phyloP scores from a whole-genome alignment of 2,888 invertebrate genomes.

The Heterodera filipjevi region DNA sequence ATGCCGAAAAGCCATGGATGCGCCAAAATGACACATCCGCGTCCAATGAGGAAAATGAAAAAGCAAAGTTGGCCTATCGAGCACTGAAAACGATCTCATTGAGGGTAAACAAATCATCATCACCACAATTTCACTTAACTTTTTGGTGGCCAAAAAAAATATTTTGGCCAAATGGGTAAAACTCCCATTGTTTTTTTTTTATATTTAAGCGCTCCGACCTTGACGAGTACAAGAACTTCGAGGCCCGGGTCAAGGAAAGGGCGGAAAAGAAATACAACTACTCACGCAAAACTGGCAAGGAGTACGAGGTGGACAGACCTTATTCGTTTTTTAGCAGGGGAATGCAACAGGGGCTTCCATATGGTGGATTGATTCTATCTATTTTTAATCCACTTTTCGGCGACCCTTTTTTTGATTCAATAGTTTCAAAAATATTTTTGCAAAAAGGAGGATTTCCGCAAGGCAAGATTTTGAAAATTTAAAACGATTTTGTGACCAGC shows the following conservation, averaged over 20 bases:
- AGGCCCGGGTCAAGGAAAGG: conserved; percentile 72
- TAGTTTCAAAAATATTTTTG: too few species aligned
- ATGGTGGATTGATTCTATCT: too few species aligned
- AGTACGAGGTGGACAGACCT: conserved; percentile 61
- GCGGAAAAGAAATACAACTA: conserved; percentile 63
- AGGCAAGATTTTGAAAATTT: too few species aligned
- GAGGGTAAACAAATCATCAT: conserved; percentile 67
- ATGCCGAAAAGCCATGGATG: conserved; percentile 79
- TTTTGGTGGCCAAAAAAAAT: background rate
- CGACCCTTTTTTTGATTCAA: too few species aligned
- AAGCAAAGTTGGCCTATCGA: conserved; percentile 82
- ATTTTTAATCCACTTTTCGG: too few species aligned
- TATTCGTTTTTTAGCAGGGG: background rate
- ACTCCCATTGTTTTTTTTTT: too few species aligned
- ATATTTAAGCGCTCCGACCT: conserved; percentile 67
- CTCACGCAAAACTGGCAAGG: conserved; percentile 57
- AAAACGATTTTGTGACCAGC: too few species aligned
- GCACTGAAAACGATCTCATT: conserved; percentile 86
- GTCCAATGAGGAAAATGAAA: conserved; percentile 74
- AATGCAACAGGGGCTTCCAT: too few species aligned
- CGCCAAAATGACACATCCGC: conserved; percentile 76
- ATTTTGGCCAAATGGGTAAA: too few species aligned
- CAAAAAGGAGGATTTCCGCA: too few species aligned
- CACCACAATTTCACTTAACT: too few species aligned
- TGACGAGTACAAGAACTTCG: conserved; percentile 78